Conservation (phyloP, 2,888 invertebrate species). For the Tachina grossa region DNA sequence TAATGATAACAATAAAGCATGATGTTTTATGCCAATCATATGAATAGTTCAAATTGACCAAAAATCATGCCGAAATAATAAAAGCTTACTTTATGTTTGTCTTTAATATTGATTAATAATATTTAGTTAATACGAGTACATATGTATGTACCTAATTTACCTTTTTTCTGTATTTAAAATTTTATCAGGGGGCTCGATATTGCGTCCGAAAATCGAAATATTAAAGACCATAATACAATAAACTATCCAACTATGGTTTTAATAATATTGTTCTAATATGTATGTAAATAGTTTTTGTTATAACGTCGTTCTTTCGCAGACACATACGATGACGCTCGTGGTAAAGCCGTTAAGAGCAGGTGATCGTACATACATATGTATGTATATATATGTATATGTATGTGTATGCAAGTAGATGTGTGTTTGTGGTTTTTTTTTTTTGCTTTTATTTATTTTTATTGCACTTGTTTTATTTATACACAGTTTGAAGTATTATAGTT, state of each 20-base stretch:
- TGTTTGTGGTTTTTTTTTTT: constrained; percentile 5
- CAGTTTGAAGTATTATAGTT: too few species aligned
- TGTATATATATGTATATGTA: neutral
- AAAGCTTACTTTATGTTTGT: too few species aligned
- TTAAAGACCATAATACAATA: constrained; percentile 80
- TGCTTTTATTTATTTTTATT: constrained; percentile 2
- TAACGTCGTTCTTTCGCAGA: neutral
- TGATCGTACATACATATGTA: neutral
- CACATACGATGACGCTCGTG: constrained; percentile 35
- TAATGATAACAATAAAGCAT: too few species aligned
- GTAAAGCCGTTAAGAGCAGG: neutral
- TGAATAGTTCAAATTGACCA: neutral
- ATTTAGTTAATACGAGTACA: too few species aligned
- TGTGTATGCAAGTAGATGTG: neutral
- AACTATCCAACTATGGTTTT: neutral
- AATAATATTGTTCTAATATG: constrained; percentile 60
- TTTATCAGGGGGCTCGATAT: constrained; percentile 81
- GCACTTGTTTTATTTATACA: too few species aligned
- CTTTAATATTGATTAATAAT: too few species aligned
- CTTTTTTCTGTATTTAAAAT: constrained; percentile 77
- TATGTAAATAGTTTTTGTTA: neutral
- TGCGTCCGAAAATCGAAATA: constrained; percentile 79
- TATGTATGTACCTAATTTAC: constrained; percentile 73
- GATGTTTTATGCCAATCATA: neutral
- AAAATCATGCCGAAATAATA: too few species aligned